phyloP scores from a whole-genome alignment of 2,888 invertebrate genomes.

The Lasioglossum oenotherae region DNA sequence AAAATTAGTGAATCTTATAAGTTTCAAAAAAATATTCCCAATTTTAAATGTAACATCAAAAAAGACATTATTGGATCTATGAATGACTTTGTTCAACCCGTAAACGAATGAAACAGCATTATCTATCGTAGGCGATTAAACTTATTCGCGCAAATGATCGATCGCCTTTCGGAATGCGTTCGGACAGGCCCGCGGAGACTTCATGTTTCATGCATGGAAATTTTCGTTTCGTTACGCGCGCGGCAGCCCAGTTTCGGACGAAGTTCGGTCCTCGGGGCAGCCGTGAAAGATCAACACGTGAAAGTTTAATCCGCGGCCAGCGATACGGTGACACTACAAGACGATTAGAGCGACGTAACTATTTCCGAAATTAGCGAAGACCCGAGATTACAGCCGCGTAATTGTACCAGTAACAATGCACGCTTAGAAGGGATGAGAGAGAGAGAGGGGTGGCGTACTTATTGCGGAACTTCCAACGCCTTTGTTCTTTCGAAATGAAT shows the following conservation, averaged over 20 bases:
- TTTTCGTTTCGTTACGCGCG: constrained; percentile 16
- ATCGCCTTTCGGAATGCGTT: constrained; percentile 14
- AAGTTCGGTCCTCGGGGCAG: constrained; percentile 9
- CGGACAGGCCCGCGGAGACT: constrained; percentile 18
- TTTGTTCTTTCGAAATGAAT: constrained; percentile 25
- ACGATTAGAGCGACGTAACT: constrained; percentile 26
- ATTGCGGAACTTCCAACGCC: constrained; percentile 13
- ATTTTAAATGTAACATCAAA: too few relatives aligned
- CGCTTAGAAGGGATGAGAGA: neutral
- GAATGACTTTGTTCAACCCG: neutral
- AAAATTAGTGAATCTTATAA: too few relatives aligned
- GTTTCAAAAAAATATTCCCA: too few relatives aligned
- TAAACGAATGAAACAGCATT: neutral
- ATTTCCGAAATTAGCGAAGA: constrained; percentile 41
- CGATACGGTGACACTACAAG: constrained; percentile 41
- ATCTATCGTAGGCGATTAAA: neutral
- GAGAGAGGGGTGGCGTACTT: neutral
- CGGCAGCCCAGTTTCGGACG: constrained; percentile 10
- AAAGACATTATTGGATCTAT: too few relatives aligned
- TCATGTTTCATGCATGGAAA: constrained; percentile 50
- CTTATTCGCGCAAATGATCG: constrained; percentile 11
- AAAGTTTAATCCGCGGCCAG: constrained; percentile 33
- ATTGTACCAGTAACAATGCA: constrained; percentile 19
- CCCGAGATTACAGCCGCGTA: constrained; percentile 12
- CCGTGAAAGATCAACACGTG: constrained; percentile 38